Evolutionary conservation across 2,113 vertebrate species (phyloP), one percentile per base, ranked within the genome.

Genomic region (Bujurquina vittata): DNA sequence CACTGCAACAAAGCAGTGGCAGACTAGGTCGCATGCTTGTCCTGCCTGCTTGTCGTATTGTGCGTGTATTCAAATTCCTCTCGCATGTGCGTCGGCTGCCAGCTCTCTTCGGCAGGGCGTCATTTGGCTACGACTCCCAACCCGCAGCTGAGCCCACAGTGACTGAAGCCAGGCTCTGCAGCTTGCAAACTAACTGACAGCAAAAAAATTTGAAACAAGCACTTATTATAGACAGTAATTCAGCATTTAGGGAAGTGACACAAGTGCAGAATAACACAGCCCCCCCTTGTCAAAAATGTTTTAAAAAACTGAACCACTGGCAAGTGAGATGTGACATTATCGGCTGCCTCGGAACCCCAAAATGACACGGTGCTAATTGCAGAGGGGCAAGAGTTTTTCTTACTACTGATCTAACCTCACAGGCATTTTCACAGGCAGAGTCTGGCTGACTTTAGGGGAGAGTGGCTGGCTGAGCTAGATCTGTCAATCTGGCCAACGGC

Each of bases 351-450:
- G 5, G 26, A 86, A 84, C 56, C 75, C 85, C 65, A 77, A 87
- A 83, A 86, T 87, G 85, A 93, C 87, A 87, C 77, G 3, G 79
- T 80, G 85, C 83, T 89, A 88, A 91, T 87, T 87, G 87, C 77
- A 81, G 75, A 35, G 59, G 77, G 59, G 77, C 15, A n/a, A 58
- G 79, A 83, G 83, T 84, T 83, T 84, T 80, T 49, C 73, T 77
- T 69, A 29, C 87, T 67, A 20, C 81, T 58, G 88, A 69, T 78
- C 84, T 83, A 62, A 56, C 75, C 80, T 76, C 22, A 2, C 8
- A 10, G 77, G 78, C 22, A 10, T 75, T 90, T 73, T 58, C 59
- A 79, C 67, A 58, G 33, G 56, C 46, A 74, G 49, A 55, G 26
- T 31, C 54, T 58, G 67, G 62, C 73, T 61, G 75, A 67, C 84